Evolutionary conservation across 2,113 vertebrate genomes (phyloP).

Genomic region (Eurypyga helias): DNA sequence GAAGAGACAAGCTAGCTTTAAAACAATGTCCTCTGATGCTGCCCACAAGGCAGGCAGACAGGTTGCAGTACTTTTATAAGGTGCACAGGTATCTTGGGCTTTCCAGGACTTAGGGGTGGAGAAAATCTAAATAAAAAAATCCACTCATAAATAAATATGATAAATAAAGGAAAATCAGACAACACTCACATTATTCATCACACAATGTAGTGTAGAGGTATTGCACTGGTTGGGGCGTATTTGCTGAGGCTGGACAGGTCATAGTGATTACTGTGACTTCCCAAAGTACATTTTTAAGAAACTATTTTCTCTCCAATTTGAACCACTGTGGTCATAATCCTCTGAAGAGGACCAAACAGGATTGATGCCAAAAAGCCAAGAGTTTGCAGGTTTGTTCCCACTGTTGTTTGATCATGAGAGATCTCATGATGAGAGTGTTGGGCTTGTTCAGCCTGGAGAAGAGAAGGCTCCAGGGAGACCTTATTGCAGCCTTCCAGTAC

Average conservation of each 20-base stretch:
- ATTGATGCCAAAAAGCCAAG: neutral
- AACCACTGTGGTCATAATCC: neutral
- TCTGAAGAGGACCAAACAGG: neutral
- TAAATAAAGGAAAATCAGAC: neutral
- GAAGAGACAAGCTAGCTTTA: neutral
- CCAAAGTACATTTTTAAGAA: neutral
- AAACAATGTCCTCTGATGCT: neutral
- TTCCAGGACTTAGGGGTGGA: neutral
- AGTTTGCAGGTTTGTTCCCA: neutral
- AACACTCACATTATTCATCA: neutral
- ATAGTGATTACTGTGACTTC: neutral
- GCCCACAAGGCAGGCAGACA: neutral
- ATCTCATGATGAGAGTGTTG: too few relatives aligned
- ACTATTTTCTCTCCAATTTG: neutral
- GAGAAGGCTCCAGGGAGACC: too few relatives aligned
- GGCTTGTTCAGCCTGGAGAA: too few relatives aligned
- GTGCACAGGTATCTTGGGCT: neutral
- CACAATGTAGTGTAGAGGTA: neutral
- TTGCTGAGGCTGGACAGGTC: neutral
- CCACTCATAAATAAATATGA: neutral
- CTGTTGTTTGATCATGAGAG: neutral
- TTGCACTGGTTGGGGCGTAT: neutral
- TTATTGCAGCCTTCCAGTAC: too few relatives aligned
- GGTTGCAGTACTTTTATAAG: neutral
- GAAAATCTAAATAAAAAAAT: neutral